Conservation (phyloP, 2,888 invertebrate species). For the Perithous albicinctus region DNA sequence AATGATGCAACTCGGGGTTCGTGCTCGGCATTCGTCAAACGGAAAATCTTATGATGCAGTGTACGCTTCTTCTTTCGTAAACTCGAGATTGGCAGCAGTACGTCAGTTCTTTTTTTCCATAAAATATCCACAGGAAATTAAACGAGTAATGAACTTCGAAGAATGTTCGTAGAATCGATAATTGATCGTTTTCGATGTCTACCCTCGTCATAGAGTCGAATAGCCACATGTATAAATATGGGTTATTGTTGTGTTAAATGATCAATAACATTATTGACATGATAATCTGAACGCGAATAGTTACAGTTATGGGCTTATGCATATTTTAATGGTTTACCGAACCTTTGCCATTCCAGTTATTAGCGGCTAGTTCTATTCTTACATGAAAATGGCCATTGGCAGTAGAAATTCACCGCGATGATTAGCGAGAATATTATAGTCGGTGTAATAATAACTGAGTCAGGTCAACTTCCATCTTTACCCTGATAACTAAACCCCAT, state of each 20-base stretch:
- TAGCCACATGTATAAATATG: background rate
- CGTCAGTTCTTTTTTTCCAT: slow-evolving; percentile 2
- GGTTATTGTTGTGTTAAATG: background rate
- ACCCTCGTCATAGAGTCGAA: background rate
- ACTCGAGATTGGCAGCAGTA: slow-evolving; percentile 26
- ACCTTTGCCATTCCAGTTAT: background rate
- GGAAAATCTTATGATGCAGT: background rate
- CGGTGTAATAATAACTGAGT: background rate
- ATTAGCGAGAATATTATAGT: background rate
- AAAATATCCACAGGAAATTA: slow-evolving; percentile 26
- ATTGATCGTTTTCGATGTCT: background rate
- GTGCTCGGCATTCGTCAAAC: slow-evolving; percentile 72
- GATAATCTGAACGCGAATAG: background rate
- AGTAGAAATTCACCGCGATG: background rate
- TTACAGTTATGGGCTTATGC: background rate
- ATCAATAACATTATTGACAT: background rate
- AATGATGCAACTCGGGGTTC: slow-evolving; percentile 72
- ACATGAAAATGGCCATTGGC: background rate
- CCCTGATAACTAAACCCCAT: background rate
- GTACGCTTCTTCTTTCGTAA: slow-evolving; percentile 11
- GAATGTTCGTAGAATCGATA: slow-evolving; percentile 1
- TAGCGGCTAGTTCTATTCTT: background rate
- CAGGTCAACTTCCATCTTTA: background rate
- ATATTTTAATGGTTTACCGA: background rate
- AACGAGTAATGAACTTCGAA: background rate